These are phyloP conservation scores for Polyergus mexicanus DNA, from an alignment of 1,140 invertebrate genomes.

Conservation along the genomic window DNA sequence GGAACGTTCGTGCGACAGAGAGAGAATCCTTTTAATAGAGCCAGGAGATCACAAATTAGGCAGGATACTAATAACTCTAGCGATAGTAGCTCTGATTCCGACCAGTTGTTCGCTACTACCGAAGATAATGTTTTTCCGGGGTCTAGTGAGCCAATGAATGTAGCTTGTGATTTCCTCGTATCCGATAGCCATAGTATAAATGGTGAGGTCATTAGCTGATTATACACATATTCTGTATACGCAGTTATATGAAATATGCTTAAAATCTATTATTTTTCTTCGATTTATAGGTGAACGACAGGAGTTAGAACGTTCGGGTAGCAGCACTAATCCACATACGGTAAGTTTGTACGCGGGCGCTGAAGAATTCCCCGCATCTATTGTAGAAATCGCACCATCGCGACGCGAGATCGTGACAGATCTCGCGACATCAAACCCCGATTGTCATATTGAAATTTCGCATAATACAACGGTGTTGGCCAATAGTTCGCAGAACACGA, in stretches of 20 bases:
- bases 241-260: background rate
- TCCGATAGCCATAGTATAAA: conserved; percentile 84
- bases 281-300: conserved; percentile 78
- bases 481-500: conserved; percentile 55
- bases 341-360: conserved; percentile 77
- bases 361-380: conserved; percentile 72
- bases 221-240: background rate
- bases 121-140: conserved; percentile 62
- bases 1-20: conserved; percentile 89
- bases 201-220: conserved; percentile 72
- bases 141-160: conserved; percentile 70
- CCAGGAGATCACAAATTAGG: conserved; percentile 63
- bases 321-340: conserved; percentile 80
- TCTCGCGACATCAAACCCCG: conserved; percentile 52
- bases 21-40: conserved; percentile 86
- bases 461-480: conserved; percentile 13
- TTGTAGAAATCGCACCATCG: conserved; percentile 68
- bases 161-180: conserved; percentile 75
- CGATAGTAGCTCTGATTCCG: conserved; percentile 75
- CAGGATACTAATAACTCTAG: conserved; percentile 62
- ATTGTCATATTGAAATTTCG: conserved; percentile 21
- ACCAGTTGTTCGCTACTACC: conserved; percentile 56
- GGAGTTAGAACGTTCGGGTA: conserved; percentile 80
- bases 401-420: conserved; percentile 50
- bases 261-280: conserved; percentile 11